phyloP scores from a whole-genome alignment of 2,113 vertebrate species.

The Hemicordylus capensis region DNA sequence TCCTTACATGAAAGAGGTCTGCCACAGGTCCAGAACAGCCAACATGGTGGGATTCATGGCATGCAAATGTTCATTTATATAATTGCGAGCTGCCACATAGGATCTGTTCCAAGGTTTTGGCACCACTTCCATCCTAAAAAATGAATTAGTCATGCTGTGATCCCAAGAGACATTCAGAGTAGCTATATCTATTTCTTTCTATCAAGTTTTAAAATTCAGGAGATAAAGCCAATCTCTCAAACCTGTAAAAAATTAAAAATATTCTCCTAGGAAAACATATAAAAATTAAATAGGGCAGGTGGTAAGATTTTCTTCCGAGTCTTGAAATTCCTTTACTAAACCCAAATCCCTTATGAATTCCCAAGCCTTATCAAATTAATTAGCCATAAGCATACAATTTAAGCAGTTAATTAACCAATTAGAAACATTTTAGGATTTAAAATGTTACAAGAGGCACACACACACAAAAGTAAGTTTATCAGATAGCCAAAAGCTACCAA shows the following conservation, averaged over 20 bases:
- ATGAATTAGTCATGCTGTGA: constrained; percentile 2
- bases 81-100: constrained; percentile 73
- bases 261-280: neutral
- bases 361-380: constrained; percentile 16
- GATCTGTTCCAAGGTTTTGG: constrained; percentile 87
- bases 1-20: constrained; percentile 81
- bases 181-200: neutral
- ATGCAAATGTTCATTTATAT: constrained; percentile 81
- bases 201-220: neutral
- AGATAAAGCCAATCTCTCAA: constrained; percentile 2
- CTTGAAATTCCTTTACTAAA: neutral
- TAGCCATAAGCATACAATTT: neutral
- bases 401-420: constrained; percentile 6
- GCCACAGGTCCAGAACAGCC: constrained; percentile 81
- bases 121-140: constrained; percentile 77
- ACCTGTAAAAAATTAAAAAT: neutral
- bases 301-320: neutral
- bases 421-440: neutral
- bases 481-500: neutral
- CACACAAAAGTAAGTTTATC: no score
- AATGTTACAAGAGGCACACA: neutral
- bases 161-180: neutral
- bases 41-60: constrained; percentile 82
- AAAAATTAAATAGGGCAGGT: neutral
- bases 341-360: neutral